Evolutionary conservation across 2,113 vertebrate genomes (phyloP), one percentile per base, ranked within the genome.

Genomic region (Megaceryle torquata): DNA sequence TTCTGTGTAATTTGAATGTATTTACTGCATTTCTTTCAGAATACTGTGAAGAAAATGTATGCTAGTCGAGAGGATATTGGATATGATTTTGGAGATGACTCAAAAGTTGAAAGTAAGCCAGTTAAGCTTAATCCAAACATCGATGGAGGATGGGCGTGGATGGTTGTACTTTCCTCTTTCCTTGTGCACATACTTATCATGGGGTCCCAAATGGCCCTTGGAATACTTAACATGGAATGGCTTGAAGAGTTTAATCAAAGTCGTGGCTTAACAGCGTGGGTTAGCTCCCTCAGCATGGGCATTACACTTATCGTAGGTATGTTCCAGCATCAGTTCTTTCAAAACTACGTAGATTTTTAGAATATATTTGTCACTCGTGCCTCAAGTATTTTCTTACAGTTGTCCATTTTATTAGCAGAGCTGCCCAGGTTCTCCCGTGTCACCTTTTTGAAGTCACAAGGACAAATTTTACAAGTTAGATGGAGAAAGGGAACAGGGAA

Each of bases 201-300:
- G 98, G 98, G 98, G 86, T 98, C 98, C 33, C 98, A 98, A 93
- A 98, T 98, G 98, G 98, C 98, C 41, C 98, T 98, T 83, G 98
- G 98, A 24, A 93, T 98, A 80, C 98, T 98, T 90, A 98, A 98
- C n/a, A 96, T 98, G 95, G 98, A 98, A 53, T 98, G 98, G 98
- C 98, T 98, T 46, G 98, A 98, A 71, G 98, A 98, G 68, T 98
- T 98, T 78, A 97, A 97, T 53, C 97, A 98, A 95, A 98, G 98
- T 92, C 98, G 98, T 3, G 98, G 98, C 76, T 96, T 98, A 69
- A 98, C 98, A 1, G 98, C 98, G 0, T 98, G 98, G 98, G 97
- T 98, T 89, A 98, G 98, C 92, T 98, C 98, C 61, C 98, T 98
- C 51, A 98, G 97, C 89, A 98, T 98, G 98, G 98, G 98, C 43